Base-by-base conservation (phyloP, 2,797 vertebrate species). In the Eupleurogrammus muticus region DNA sequence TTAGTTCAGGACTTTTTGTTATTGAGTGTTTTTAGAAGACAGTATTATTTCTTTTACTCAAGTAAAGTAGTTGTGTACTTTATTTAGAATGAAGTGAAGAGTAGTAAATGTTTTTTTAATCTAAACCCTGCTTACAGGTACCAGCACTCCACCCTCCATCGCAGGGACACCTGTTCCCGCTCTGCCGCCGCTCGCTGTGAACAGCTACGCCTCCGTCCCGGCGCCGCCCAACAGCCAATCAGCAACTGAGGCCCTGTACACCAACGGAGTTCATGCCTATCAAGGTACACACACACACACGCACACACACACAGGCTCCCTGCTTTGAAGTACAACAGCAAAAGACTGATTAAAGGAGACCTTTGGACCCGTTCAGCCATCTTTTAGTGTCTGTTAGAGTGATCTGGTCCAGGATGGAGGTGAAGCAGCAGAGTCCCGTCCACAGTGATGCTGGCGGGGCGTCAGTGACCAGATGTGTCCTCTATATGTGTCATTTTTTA, bases 121-220 rank as follows among this genome's bases (percentile, higher is more conserved):
- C 3, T 28, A 24, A 17, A 24, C 21, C 6, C 19, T 38, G 35
- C 78, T 46, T 65, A 21, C 89, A 98, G 97, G 97, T 93, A 97
- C 95, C 92, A 98, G 94, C 95, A 97, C 97, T 62, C 97, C 97
- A 28, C 97, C 97, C 61, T 93, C 96, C 81, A 95, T 98, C 2
- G 91, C 97, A 12, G 96, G 92, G 91, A 96, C 97, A 34, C 95
- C 96, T 0, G 96, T 98, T 69, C 93, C 97, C 20, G 87, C 96
- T 83, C 94, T 98, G 69, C 95, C 96, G 19, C 95, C 96, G 8
- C 94, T 98, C 46, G 89, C 96, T 1, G 91, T 98, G 86, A 98
- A 94, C 53, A 96, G 96, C 77, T 99, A 97, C 90, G 87, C 95
- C 71, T 94, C 95, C 0, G 92, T 98, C 70, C 93, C 95, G 35